Evolutionary conservation across 1,140 invertebrate genomes (phyloP), one percentile per base, ranked within the genome.

Genomic region (Maniola jurtina): DNA sequence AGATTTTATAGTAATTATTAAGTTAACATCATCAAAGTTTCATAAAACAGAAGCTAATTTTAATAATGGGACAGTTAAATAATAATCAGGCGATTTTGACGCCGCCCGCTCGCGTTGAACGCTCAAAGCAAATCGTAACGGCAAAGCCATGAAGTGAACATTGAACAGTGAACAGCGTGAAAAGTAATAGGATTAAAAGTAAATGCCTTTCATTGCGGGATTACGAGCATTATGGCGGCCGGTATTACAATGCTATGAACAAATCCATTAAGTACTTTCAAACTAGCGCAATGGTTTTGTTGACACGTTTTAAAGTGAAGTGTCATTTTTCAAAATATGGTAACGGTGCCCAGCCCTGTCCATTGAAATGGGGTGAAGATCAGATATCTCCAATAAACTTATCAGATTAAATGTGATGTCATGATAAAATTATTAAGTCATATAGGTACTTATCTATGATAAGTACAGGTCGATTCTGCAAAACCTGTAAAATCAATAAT

Each of bases 101-200:
- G 33, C 11, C 52, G 34, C 34, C 52, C 34, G 52, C 6, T 34
- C 7, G 52, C 11, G 52, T 55, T 55, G 33, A 61, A 50, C 16
- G 14, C 16, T 52, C 16, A 60, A 48, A 60, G 38, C 34, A 35
- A 60, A 60, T 47, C 47, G 34, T 48, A 34, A 55, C 16, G 48
- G 25, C 25, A 16, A 55, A 55, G 25, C 25, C 52, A 55, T 55
- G 52, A 55, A 55, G 52, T 55, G 52, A 45, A 38, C 38, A 38
- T 38, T 2, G 55, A 38, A 59, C 57, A 48, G 52, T 55, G 57
- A 67, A 62, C 61, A 67, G 65, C 60, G 65, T 67, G 65, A 57
- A 62, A 67, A 61, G 60, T 67, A 67, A 67, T 57, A 67, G 65
- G 65, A 67, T 67, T 55, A 55, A 55, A 55, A 55, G 33, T 38